These are phyloP conservation scores for Andinoacara biseriatus DNA, from an alignment of 2,113 vertebrate genomes.

Conservation along the genomic window DNA sequence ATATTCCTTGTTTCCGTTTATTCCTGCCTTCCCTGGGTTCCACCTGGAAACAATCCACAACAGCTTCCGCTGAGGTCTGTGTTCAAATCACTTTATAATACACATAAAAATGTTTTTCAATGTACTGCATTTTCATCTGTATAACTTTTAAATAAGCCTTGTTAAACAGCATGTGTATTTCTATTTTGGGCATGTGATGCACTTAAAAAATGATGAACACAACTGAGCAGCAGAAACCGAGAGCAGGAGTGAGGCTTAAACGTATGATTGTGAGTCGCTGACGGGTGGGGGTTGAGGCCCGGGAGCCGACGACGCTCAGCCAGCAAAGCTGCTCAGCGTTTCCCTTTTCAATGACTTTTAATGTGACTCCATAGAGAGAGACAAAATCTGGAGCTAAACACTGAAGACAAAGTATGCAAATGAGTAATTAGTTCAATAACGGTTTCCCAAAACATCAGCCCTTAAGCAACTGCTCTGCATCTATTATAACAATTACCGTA, in stretches of 20 bases:
- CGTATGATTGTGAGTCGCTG: background rate
- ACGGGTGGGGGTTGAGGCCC: background rate
- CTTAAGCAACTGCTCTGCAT: constrained; percentile 63
- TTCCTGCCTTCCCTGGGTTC: no score
- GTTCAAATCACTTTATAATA: no score
- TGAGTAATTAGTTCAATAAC: constrained; percentile 67
- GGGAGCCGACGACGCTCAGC: background rate
- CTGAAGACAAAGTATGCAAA: constrained; percentile 70
- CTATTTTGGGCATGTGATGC: background rate
- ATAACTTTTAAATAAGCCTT: background rate
- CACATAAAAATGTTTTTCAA: background rate
- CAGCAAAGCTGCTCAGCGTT: background rate
- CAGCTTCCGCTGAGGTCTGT: no score
- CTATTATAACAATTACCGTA: constrained; percentile 67
- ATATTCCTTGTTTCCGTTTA: no score
- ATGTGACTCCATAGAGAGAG: constrained; percentile 45
- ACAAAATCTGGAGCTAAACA: constrained; percentile 37
- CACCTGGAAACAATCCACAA: no score
- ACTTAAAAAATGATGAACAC: background rate
- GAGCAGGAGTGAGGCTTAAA: background rate
- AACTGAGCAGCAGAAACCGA: background rate
- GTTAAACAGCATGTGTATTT: background rate
- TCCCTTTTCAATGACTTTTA: constrained; percentile 25
- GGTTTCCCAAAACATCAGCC: constrained; percentile 67
- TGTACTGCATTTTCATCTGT: background rate